Base-by-base conservation (phyloP, 2,113 vertebrate genomes). In the Reinhardtius hippoglossoides region DNA sequence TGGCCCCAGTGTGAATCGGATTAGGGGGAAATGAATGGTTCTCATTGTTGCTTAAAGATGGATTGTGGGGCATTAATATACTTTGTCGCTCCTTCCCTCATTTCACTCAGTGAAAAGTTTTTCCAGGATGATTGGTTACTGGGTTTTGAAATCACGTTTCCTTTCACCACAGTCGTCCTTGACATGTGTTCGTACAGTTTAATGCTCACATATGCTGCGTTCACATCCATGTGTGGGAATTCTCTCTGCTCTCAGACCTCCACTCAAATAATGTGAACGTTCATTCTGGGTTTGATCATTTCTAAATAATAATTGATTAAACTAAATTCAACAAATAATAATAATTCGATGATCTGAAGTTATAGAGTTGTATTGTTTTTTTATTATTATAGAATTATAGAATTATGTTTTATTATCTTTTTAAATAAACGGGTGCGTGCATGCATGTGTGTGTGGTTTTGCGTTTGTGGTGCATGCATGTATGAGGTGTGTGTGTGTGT, bases 21-120 rank as follows among this genome's bases (percentile, higher is more conserved):
- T 90, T 90, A 90, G 78, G 78, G 80, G 55, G 52, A 85, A 83
- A 69, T 85, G 81, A 92, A 90, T 81, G 74, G 74, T 26, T 81
- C 69, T 82, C 83, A 87, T 92, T 92, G 89, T 89, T 83, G 67
- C 58, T 76, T 78, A 64, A 83, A 81, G 76, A 82, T 80, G 84
- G 87, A 88, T 80, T 73, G 78, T 66, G 76, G 35, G 61, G 78
- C 61, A 70, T 82, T 83, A 83, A 79, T 81, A 54, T 65, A 66
- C 55, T 78, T 75, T 74, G 65, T 66, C 3, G 35, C 80, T 78
- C 50, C 26, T 61, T 74, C 4, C 67, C 71, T 84, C 64, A 26
- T 59, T 71, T 82, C 31, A 26, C 44, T 12, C 40, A 26, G 57
- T 5, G 10, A 20, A 69, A 74, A 67, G 16, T 31, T 69, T 76